Percentiles rank a stretch among this genome's conserved stretches.
Evolutionary conservation across 2,888 invertebrate species (phyloP).

Genomic region (Eremobia ochroleuca): DNA sequence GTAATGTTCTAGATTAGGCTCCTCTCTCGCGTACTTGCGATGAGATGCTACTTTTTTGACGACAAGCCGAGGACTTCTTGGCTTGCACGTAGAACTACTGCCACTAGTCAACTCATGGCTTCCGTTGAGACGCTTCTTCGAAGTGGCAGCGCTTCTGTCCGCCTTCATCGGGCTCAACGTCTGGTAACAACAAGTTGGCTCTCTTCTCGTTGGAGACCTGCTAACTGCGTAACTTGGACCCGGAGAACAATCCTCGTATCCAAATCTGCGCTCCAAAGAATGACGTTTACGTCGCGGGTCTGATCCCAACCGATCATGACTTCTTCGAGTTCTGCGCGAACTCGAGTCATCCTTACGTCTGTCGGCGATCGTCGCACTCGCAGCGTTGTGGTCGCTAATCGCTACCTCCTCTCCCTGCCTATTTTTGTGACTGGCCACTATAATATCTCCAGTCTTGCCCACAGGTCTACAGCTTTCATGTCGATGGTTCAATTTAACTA

Average conservation of each 20-base stretch:
- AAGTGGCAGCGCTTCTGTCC: conserved; percentile 57
- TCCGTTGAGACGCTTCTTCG: conserved; percentile 47
- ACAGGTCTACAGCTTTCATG: conserved; percentile 84
- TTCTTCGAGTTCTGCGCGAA: conserved; percentile 74
- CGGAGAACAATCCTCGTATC: conserved; percentile 78
- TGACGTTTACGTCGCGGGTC: conserved; percentile 72
- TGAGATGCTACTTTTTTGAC: conserved; percentile 81
- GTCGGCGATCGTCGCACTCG: conserved; percentile 73
- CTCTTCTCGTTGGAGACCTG: conserved; percentile 72
- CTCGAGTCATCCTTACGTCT: conserved; percentile 73
- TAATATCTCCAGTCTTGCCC: conserved; percentile 88
- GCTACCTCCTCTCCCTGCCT: conserved; percentile 77
- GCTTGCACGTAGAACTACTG: conserved; percentile 76
- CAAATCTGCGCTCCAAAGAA: conserved; percentile 54
- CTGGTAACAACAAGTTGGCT: conserved; percentile 84
- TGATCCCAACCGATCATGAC: conserved; percentile 77
- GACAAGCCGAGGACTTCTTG: conserved; percentile 79
- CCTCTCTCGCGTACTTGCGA: conserved; percentile 77
- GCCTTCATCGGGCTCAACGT: conserved; percentile 73
- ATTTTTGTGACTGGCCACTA: conserved; percentile 87
- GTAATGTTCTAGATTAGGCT: conserved; percentile 85
- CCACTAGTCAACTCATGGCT: conserved; percentile 74
- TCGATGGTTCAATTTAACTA: conserved; percentile 86
- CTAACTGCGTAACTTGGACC: conserved; percentile 81
- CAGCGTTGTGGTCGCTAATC: conserved; percentile 77